phyloP scores from a whole-genome alignment of 1,140 invertebrate genomes.

The Bombus fervidus region DNA sequence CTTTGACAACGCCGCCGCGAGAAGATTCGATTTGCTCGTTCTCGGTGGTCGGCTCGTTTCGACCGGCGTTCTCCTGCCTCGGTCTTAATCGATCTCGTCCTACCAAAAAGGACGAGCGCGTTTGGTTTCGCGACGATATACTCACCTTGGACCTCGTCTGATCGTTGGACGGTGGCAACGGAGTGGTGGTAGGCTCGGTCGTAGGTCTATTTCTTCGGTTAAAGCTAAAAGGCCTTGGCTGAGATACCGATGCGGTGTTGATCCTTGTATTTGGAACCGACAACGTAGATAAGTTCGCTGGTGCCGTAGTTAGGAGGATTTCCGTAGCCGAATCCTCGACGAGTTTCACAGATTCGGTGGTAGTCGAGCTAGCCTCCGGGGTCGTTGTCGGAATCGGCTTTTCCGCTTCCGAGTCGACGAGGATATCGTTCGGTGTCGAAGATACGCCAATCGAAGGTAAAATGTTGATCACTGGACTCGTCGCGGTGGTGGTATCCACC shows the following conservation, averaged over 20 bases:
- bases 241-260: slow-evolving; percentile 77
- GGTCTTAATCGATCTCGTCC: slow-evolving; percentile 71
- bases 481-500: slow-evolving; percentile 30
- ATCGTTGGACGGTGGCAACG: slow-evolving; percentile 69
- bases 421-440: slow-evolving; percentile 22
- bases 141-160: slow-evolving; percentile 79
- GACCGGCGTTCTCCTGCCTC: slow-evolving; percentile 45
- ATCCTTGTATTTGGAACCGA: slow-evolving; percentile 2
- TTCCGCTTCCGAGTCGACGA: slow-evolving; percentile 1
- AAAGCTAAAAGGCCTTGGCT: slow-evolving; percentile 84
- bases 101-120: slow-evolving; percentile 73
- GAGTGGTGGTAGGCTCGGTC: slow-evolving; percentile 77
- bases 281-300: slow-evolving; percentile 36
- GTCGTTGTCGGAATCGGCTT: neutral
- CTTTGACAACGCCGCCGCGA: neutral
- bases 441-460: slow-evolving; percentile 16
- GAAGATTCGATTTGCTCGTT: slow-evolving; percentile 24
- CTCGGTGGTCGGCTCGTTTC: neutral
- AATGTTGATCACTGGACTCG: slow-evolving; percentile 45
- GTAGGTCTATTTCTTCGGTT: slow-evolving; percentile 74
- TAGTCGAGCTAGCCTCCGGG: slow-evolving; percentile 22
- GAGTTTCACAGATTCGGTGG: slow-evolving; percentile 62
- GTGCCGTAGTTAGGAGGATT: slow-evolving; percentile 72
- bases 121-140: slow-evolving; percentile 78
- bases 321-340: slow-evolving; percentile 77